phyloP scores from a whole-genome alignment of 2,113 vertebrate genomes.

The Asarcornis scutulata region DNA sequence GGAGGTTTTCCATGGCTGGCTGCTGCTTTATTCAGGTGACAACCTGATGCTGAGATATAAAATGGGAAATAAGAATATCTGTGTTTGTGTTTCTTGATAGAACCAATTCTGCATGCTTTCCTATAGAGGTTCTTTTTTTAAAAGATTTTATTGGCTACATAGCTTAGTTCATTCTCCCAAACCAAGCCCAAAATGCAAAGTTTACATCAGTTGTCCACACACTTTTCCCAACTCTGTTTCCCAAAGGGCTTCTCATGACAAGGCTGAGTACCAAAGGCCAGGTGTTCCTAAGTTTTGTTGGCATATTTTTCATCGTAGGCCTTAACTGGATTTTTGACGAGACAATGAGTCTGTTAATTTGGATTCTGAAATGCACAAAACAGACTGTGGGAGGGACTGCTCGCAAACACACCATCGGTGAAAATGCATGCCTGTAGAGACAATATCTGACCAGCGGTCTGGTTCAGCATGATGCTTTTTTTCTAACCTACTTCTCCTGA shows the following conservation, averaged over 20 bases:
- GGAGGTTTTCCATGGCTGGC: neutral
- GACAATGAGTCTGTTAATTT: neutral
- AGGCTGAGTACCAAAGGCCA: neutral
- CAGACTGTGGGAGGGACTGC: neutral
- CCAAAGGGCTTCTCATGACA: neutral
- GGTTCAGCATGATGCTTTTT: neutral
- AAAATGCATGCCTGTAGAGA: neutral
- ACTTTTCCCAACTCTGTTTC: neutral
- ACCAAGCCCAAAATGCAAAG: neutral
- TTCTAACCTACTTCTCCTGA: neutral
- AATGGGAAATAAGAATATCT: neutral
- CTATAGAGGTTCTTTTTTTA: neutral
- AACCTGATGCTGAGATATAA: too few species aligned
- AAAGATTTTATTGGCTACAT: neutral
- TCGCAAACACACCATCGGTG: neutral
- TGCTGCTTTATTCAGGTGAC: neutral
- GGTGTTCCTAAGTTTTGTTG: neutral
- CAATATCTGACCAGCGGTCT: neutral
- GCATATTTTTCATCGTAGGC: neutral
- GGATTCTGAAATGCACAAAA: neutral
- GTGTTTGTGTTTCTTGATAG: neutral
- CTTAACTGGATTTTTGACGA: neutral
- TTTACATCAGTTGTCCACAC: neutral
- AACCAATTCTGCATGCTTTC: neutral
- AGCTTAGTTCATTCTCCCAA: neutral